A percentile compares a stretch with the other conserved stretches of the same genome.
These are phyloP conservation scores for Ptyas mucosa DNA, from an alignment of 2,113 vertebrate genomes.

Conservation along the genomic window DNA sequence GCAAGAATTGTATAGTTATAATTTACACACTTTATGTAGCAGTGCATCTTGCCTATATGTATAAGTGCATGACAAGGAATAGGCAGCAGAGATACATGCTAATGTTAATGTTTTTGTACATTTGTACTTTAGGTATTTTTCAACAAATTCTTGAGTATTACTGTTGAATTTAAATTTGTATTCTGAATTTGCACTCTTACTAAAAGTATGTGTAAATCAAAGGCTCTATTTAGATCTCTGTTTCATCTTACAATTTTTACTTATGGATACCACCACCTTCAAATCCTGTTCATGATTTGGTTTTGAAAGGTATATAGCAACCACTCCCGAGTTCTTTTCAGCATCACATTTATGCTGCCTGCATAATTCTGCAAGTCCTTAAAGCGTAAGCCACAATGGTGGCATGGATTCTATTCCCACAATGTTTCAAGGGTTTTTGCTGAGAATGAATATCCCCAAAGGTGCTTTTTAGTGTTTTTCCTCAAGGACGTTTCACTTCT, in stretches of 20 bases:
- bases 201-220: background rate
- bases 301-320: background rate
- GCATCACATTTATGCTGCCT: background rate
- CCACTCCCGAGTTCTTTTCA: background rate
- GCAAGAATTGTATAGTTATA: background rate
- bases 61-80: background rate
- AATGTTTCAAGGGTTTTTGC: background rate
- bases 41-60: background rate
- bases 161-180: background rate
- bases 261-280: background rate
- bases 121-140: background rate
- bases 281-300: background rate
- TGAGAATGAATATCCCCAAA: too few species aligned
- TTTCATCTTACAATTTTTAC: background rate
- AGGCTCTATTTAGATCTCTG: background rate
- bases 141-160: background rate
- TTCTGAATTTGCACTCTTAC: background rate
- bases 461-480: too few species aligned
- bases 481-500: too few species aligned
- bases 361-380: background rate
- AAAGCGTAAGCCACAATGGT: background rate
- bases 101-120: background rate
- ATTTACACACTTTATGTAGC: background rate
- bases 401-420: background rate
- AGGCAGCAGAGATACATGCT: background rate